A percentile compares a stretch with the other conserved stretches of the same genome.
These are phyloP conservation scores for Lysiphlebus fabarum DNA, from an alignment of 1,140 invertebrate genomes.

Conservation along the genomic window DNA sequence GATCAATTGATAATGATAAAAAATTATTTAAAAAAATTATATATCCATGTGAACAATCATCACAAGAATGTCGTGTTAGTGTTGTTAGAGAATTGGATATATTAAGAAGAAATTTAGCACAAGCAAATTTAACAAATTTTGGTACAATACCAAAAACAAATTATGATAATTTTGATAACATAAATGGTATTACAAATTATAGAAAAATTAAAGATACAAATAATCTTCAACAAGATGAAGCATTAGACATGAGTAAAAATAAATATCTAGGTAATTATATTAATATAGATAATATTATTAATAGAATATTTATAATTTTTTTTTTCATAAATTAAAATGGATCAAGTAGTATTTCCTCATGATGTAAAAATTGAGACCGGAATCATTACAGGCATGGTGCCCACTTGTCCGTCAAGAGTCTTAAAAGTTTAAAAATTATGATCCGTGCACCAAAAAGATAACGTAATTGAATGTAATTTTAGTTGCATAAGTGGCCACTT, in stretches of 20 bases:
- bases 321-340: not conserved
- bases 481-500: constrained; percentile 55
- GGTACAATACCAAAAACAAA: constrained; percentile 29
- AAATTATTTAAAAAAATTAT: constrained; percentile 18
- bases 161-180: constrained; percentile 39
- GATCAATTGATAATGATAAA: constrained; percentile 23
- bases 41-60: constrained; percentile 32
- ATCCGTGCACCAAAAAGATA: constrained; percentile 38
- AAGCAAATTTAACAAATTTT: constrained; percentile 45
- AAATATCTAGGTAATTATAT: constrained; percentile 48
- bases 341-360: not conserved
- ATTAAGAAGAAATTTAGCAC: constrained; percentile 43
- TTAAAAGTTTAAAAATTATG: constrained; percentile 44
- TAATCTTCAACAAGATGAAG: constrained; percentile 47
- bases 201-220: constrained; percentile 38
- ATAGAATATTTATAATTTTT: not conserved
- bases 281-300: constrained; percentile 1
- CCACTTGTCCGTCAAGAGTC: constrained; percentile 43
- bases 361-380: constrained; percentile 30
- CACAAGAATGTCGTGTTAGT: constrained; percentile 36
- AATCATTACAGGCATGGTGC: constrained; percentile 30
- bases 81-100: constrained; percentile 45
- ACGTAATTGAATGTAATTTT: constrained; percentile 56
- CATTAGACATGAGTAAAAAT: constrained; percentile 53
- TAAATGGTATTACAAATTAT: constrained; percentile 34